Percentiles rank a stretch among this genome's conserved stretches.
Evolutionary conservation across 2,888 invertebrate species (phyloP).

Genomic region (Acheta domesticus): DNA sequence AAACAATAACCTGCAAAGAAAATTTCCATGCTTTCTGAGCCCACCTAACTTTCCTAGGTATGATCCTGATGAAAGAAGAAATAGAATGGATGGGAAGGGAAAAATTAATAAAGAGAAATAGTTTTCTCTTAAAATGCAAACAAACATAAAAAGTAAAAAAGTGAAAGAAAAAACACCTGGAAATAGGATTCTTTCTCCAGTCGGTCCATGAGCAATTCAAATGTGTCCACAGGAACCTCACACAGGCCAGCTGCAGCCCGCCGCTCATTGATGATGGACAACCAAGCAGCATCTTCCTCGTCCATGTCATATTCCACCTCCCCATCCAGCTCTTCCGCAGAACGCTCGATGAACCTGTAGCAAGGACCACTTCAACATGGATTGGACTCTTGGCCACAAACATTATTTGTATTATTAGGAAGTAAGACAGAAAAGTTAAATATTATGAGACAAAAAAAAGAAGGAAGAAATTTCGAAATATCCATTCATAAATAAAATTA

Average conservation of each 20-base stretch:
- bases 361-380: not conserved
- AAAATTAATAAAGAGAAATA: no score
- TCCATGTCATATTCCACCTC: constrained; percentile 96
- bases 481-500: no score
- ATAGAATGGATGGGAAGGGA: no score
- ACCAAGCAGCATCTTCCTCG: constrained; percentile 96
- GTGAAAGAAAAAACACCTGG: constrained; percentile 55
- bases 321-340: constrained; percentile 89
- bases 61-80: no score
- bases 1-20: no score
- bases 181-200: constrained; percentile 97
- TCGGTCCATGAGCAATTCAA: constrained; percentile 96
- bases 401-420: not conserved
- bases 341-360: constrained; percentile 83
- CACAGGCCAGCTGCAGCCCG: constrained; percentile 68
- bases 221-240: constrained; percentile 78
- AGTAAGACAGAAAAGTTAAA: no score
- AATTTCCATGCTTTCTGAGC: no score
- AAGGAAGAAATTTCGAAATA: no score
- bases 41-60: no score
- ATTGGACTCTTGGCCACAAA: not conserved
- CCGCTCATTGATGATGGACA: constrained; percentile 81
- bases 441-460: no score
- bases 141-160: no score
- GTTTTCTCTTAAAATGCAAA: no score